Evolutionary conservation across 1,140 invertebrate species (phyloP).

Genomic region (Cyrtorhinus lividipennis): DNA sequence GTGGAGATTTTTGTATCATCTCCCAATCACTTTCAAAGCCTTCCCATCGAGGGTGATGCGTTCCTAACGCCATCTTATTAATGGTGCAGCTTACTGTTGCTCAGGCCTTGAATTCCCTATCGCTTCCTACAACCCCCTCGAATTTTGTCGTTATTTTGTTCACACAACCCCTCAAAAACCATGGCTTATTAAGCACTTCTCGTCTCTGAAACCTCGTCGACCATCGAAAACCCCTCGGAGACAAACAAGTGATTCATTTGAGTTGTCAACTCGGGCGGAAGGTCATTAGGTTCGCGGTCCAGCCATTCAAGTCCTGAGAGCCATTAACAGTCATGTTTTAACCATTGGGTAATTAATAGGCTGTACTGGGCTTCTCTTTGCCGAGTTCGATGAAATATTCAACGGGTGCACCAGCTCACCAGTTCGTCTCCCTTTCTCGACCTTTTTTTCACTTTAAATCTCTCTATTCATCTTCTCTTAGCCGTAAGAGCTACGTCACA

Average conservation of each 20-base stretch:
- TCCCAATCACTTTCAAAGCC: too few species aligned
- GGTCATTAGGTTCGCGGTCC: background rate
- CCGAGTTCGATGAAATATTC: constrained; percentile 21
- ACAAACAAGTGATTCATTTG: constrained; percentile 1
- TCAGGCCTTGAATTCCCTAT: too few species aligned
- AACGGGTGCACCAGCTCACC: constrained; percentile 2
- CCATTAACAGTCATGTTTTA: constrained; percentile 21
- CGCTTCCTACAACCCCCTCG: too few species aligned
- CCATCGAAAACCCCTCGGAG: background rate
- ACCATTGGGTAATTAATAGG: constrained; percentile 19
- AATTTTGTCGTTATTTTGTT: too few species aligned
- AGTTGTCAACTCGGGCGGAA: background rate
- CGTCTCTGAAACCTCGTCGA: background rate
- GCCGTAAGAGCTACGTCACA: constrained; percentile 10
- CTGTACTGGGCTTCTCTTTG: background rate
- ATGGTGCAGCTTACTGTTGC: too few species aligned
- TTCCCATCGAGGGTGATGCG: too few species aligned
- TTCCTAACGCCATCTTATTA: too few species aligned
- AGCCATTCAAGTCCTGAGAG: background rate
- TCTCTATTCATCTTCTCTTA: constrained; percentile 20
- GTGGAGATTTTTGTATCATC: too few species aligned
- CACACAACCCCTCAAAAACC: too few species aligned
- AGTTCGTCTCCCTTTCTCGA: background rate
- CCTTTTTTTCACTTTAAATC: constrained; percentile 22
- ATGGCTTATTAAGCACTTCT: too few species aligned